Conservation (phyloP, 2,113 vertebrate species). For the Fregata magnificens region DNA sequence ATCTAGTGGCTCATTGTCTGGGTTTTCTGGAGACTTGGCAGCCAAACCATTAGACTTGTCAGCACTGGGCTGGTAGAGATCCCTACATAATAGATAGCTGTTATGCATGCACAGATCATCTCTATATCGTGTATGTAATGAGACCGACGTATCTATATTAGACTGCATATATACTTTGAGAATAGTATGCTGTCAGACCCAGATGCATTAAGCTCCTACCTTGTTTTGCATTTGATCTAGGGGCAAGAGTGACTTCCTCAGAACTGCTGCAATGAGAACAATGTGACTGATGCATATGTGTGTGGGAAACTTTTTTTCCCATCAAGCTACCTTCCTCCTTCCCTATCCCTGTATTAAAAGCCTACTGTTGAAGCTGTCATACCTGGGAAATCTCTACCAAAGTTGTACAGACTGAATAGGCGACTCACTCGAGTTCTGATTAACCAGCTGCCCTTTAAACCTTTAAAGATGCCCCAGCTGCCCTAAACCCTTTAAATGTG, state of each 20-base stretch:
- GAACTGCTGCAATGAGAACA: not conserved
- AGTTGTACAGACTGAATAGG: not conserved
- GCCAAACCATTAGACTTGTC: not conserved
- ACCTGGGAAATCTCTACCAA: not conserved
- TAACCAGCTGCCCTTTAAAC: not conserved
- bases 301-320: not conserved
- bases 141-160: not conserved
- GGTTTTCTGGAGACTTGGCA: not conserved
- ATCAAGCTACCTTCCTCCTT: not conserved
- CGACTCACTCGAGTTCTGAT: not conserved
- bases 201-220: not conserved
- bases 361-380: not conserved
- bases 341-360: not conserved
- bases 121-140: not conserved
- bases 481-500: not conserved
- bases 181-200: not conserved
- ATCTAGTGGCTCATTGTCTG: not conserved
- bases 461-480: not conserved
- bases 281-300: not conserved
- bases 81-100: not conserved
- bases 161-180: not conserved
- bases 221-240: not conserved
- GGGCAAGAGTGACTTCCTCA: not conserved
- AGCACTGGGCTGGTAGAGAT: not conserved
- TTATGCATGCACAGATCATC: not conserved